Conservation (phyloP, 2,888 invertebrate genomes). For the Alsophila aescularia region DNA sequence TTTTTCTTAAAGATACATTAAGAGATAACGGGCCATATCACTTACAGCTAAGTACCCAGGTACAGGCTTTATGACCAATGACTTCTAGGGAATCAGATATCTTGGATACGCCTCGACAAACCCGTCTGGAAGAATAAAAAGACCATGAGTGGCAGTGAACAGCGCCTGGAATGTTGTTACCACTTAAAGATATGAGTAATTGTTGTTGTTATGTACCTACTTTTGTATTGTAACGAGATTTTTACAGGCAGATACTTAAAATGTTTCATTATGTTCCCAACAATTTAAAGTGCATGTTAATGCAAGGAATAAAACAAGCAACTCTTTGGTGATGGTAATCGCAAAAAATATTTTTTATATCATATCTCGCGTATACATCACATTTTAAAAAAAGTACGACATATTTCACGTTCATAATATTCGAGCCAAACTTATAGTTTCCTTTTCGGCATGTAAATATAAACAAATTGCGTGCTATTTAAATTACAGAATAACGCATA, state of each 20-base stretch:
- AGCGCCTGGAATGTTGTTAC: not conserved
- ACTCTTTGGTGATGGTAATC: not conserved
- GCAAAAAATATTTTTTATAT: constrained; percentile 3
- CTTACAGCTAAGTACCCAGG: constrained; percentile 19
- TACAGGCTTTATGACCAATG: constrained; percentile 23
- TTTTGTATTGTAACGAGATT: constrained; percentile 2
- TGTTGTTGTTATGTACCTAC: not conserved
- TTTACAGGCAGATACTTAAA: not conserved
- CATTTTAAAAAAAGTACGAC: too few relatives aligned
- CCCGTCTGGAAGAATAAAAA: constrained; percentile 23
- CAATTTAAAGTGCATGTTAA: constrained; percentile 13
- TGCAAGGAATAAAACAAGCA: not conserved
- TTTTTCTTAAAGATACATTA: constrained; percentile 28
- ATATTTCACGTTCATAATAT: not conserved
- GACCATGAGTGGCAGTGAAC: constrained; percentile 2
- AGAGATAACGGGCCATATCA: constrained; percentile 23
- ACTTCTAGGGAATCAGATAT: constrained; percentile 22
- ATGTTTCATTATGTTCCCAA: not conserved
- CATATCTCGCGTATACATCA: too few relatives aligned
- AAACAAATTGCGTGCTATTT: not conserved
- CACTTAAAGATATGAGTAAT: constrained; percentile 2
- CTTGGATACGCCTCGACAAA: constrained; percentile 27
- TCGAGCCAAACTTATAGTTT: not conserved
- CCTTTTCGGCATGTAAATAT: constrained; percentile 1
- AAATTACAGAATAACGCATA: not conserved